These are phyloP conservation scores for Euwallacea fornicatus DNA, from an alignment of 1,140 invertebrate genomes.

Conservation along the genomic window DNA sequence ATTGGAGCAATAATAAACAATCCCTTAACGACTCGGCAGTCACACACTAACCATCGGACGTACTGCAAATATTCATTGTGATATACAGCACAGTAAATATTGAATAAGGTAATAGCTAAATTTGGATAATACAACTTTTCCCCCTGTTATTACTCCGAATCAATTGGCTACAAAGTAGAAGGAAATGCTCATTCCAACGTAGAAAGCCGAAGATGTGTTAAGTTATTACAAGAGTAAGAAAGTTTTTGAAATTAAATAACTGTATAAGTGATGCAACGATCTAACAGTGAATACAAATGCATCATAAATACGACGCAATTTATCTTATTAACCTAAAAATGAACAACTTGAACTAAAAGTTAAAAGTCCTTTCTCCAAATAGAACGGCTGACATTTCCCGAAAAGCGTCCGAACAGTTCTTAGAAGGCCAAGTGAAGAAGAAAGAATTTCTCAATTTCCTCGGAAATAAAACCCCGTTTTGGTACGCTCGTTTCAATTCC, in stretches of 20 bases:
- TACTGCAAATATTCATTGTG: neutral
- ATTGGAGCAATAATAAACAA: neutral
- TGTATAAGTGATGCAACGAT: neutral
- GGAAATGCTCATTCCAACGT: neutral
- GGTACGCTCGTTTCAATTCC: constrained; percentile 32
- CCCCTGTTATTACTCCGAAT: constrained; percentile 2
- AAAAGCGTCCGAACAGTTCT: too few relatives aligned
- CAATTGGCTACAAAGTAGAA: neutral
- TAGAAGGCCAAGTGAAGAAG: too few relatives aligned
- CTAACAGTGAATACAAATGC: neutral
- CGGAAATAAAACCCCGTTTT: constrained; percentile 21
- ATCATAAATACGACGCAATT: too few relatives aligned
- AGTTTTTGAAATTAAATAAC: neutral
- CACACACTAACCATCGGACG: neutral
- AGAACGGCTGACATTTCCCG: too few relatives aligned
- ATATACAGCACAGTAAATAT: constrained; percentile 3
- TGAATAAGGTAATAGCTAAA: neutral
- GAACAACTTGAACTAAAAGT: too few relatives aligned
- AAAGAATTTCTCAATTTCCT: constrained; percentile 23
- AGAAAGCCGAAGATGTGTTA: neutral
- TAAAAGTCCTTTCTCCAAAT: too few relatives aligned
- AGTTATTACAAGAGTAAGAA: neutral
- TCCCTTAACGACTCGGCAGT: neutral
- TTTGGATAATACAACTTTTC: constrained; percentile 3
- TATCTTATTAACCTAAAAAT: too few relatives aligned